Evolutionary conservation across 92 coral and sea anemone genomes (phyloP), one percentile per base, ranked within the genome.

Genomic region (Zoanthus gigantus): DNA sequence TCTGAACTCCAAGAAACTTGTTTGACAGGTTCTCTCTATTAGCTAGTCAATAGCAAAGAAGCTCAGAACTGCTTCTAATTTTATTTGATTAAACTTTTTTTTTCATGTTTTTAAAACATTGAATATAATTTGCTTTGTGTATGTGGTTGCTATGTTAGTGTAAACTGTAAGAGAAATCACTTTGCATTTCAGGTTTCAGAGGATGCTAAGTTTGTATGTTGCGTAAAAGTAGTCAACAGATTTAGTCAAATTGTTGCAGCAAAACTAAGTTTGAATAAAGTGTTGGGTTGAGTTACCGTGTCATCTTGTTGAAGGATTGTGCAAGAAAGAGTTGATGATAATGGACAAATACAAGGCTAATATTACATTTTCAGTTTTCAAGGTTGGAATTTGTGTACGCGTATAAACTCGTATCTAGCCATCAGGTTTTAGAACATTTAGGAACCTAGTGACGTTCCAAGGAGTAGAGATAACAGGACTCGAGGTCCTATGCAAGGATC

Each of bases 231-330:
- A 52, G 75, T 44, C 17, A n/a, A 14, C 9, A 44, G 66, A 44
- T 76, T 31, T 66, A 79, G 44, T 7, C 71, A 47, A 48, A 81
- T 81, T 81, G 74, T 81, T 65, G 63, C 74, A 34, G 75, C 75
- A 32, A 65, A 81, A 67, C n/a, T 31, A n/a, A 66, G 23, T 46
- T 66, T 81, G 75, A 81, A 81, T 81, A 81, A 81, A 81, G 60
- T 63, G 75, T 81, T 80, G 85, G 9, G 85, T 66, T 44, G 47
- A 44, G 42, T 31, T 58, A 58, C n/a, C 2, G 66, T 58, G 23
- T 10, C 66, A 10, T 58, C 6, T 14, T 15, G 66, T 58, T 13
- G 66, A 58, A 58, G 12, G 66, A 58, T 2, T 58, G 23, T 23
- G 42, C 42, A 0, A 37, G 42, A 37, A 37, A 37, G 42, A 2